Conservation (phyloP, 1,140 invertebrate species). For the Nomia melanderi region DNA sequence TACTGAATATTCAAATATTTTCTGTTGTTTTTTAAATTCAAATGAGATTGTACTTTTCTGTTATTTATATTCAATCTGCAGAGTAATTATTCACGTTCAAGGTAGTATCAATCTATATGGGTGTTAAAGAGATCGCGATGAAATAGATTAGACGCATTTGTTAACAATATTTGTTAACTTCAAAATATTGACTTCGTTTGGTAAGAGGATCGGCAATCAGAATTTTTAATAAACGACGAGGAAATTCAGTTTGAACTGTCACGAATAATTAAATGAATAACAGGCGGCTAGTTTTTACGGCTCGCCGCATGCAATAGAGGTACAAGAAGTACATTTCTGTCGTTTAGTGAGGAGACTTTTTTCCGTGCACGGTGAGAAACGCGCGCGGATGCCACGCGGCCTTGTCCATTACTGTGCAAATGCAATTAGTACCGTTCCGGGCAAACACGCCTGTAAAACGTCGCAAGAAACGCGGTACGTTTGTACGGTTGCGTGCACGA, state of each 20-base stretch:
- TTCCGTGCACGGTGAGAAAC: constrained; percentile 44
- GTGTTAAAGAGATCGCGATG: no score
- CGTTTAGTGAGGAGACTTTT: constrained; percentile 31
- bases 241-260: not conserved
- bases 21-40: no score
- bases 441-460: constrained; percentile 51
- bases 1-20: no score
- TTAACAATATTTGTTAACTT: no score
- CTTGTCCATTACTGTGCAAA: constrained; percentile 75
- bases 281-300: not conserved
- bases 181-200: no score
- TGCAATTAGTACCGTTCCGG: constrained; percentile 75
- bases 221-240: no score
- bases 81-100: no score
- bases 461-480: constrained; percentile 66
- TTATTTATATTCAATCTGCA: no score
- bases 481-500: constrained; percentile 45
- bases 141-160: no score
- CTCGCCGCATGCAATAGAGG: constrained; percentile 18
- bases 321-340: constrained; percentile 24
- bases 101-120: no score
- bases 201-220: no score
- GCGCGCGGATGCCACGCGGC: constrained; percentile 53
- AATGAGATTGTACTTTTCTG: no score
- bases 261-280: not conserved